Evolutionary conservation across 2,888 invertebrate genomes (phyloP).

Genomic region (Rhagonycha fulva): DNA sequence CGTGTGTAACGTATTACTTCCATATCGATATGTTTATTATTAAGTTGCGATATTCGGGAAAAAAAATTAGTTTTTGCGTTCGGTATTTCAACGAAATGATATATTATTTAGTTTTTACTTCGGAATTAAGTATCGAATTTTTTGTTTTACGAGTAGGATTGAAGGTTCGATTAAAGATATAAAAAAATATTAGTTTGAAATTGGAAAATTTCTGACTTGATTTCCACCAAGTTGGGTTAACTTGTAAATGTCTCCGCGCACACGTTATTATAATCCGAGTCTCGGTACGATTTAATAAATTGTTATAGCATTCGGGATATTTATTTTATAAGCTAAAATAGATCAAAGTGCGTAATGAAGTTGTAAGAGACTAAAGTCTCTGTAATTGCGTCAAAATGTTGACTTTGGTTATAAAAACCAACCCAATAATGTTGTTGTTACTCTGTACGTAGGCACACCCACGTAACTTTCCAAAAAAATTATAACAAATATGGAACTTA

Average conservation of each 20-base stretch:
- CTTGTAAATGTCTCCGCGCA: neutral
- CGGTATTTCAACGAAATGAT: neutral
- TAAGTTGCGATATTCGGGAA: neutral
- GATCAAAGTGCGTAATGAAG: neutral
- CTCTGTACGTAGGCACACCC: slow-evolving; percentile 1
- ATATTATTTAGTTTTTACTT: neutral
- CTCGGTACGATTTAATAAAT: neutral
- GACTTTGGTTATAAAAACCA: neutral
- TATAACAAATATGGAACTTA: slow-evolving; percentile 9
- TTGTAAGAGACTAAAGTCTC: neutral
- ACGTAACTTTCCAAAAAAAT: slow-evolving; percentile 14
- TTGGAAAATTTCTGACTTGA: neutral
- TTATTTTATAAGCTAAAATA: neutral
- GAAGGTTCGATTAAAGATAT: neutral
- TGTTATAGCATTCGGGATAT: neutral
- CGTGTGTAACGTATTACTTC: neutral
- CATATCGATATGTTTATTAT: neutral
- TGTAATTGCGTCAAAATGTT: neutral
- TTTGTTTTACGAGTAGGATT: neutral
- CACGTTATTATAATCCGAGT: neutral
- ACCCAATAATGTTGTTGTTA: neutral
- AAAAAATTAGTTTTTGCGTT: neutral
- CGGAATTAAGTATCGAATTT: neutral
- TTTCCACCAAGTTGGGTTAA: neutral
- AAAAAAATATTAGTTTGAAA: neutral